Evolutionary conservation across 2,797 vertebrate genomes (phyloP).

Genomic region (Spatula clypeata): DNA sequence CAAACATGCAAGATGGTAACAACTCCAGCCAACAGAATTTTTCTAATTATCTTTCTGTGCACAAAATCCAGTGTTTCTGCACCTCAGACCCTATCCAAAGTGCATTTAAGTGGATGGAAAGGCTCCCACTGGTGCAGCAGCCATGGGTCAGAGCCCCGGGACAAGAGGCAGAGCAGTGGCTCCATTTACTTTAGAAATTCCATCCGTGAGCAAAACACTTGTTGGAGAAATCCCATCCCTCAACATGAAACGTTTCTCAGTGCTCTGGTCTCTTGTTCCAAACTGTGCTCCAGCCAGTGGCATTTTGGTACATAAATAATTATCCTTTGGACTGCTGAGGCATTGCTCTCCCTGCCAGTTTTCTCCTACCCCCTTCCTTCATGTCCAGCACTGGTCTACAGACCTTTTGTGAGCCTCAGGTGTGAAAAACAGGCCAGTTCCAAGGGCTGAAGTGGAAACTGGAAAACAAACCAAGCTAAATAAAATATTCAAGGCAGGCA

Average conservation of each 20-base stretch:
- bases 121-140: neutral
- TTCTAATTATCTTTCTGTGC: conserved; percentile 37
- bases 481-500: neutral
- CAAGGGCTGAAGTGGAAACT: conserved; percentile 32
- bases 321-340: neutral
- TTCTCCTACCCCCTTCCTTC: neutral
- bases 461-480: conserved; percentile 57
- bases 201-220: neutral
- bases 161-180: conserved; percentile 11
- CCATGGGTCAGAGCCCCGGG: conserved; percentile 13
- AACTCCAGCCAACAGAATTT: conserved; percentile 58
- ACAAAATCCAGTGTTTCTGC: neutral
- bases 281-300: neutral
- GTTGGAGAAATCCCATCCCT: conserved; percentile 6
- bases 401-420: conserved; percentile 17
- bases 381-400: neutral
- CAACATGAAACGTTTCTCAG: neutral
- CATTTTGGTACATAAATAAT: neutral
- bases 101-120: conserved; percentile 9
- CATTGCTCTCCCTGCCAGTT: neutral
- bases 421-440: conserved; percentile 20
- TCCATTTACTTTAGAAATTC: conserved; percentile 45
- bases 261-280: conserved; percentile 9
- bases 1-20: conserved; percentile 49
- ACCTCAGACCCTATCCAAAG: conserved; percentile 23